Evolutionary conservation across 2,888 invertebrate genomes (phyloP), one percentile per base, ranked within the genome.

Genomic region (Holacanthella duospinosa): DNA sequence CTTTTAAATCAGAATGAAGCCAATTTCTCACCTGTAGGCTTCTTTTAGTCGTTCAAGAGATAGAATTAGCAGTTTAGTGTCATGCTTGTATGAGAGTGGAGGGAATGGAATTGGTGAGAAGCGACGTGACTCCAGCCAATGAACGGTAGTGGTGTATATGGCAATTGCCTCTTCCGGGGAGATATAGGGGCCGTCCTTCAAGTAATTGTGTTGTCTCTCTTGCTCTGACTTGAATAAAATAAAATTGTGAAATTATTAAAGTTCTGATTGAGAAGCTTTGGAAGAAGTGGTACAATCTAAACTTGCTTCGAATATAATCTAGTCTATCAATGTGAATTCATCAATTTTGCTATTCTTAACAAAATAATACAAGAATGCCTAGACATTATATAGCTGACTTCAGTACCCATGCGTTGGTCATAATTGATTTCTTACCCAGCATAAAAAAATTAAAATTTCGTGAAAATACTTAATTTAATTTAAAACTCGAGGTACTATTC

Each of bases 91-190:
- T 0, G 97, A 96, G 0, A 99, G 83, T 0, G 99, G 99, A 1
- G 99, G 99, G 80, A 99, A 99, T 0, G 99, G 99, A 74, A 99
- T 99, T 0, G 99, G 99, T 1, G 97, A 96, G 80, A 99, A 99
- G 70, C 99, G 83, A 56, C 99, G 83, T 0, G 95, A 96, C 78
- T 99, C 99, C 68, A 99, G 81, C 99, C 99, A 99, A 80, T 99
- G 99, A 0, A 99, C 99, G 1, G 97, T 97, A 1, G 97, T 99
- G 0, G 99, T 99, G 78, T 99, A 99, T 76, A 99, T 99, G 29
- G 99, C 99, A 19, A 99, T 97, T 25, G 99, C 99, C 82, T 99
- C 99, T 78, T 99, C 99, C 0, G 99, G 96, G 1, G 95, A 95
- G 74, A 99, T 95, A 80, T 99, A 99, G 0, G 99, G 99, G 59